These are phyloP conservation scores for Equus quagga DNA, from an alignment of 2,113 vertebrate genomes.

Conservation along the genomic window DNA sequence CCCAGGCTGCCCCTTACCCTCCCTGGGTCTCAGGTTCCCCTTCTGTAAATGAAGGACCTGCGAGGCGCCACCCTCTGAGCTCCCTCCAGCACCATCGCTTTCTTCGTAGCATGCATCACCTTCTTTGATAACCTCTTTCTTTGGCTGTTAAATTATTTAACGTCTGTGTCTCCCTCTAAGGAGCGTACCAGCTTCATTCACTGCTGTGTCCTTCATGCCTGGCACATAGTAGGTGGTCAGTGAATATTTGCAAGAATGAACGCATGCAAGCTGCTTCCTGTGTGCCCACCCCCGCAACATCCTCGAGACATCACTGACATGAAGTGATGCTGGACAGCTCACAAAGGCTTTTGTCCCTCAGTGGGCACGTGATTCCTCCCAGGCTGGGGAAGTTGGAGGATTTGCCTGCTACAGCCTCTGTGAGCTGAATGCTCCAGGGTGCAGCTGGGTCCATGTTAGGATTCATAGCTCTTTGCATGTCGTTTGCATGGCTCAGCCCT, in stretches of 20 bases:
- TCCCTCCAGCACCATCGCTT: not conserved
- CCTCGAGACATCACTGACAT: not conserved
- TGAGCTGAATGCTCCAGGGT: fast-evolving
- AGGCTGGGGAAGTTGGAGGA: not conserved
- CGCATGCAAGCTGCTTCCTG: fast-evolving
- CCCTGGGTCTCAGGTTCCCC: not conserved
- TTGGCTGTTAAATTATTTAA: not conserved
- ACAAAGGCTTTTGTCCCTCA: not conserved
- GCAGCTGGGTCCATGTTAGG: not conserved
- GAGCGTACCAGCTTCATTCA: not conserved
- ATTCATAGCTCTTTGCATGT: constrained; percentile 58
- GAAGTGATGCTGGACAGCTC: not conserved
- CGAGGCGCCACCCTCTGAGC: not conserved
- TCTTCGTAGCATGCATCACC: not conserved
- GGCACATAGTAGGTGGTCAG: not conserved
- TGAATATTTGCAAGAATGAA: not conserved
- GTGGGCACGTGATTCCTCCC: fast-evolving
- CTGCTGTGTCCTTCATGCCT: not conserved
- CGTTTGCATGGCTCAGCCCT: constrained; percentile 56
- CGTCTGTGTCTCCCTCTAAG: not conserved
- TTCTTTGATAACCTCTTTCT: too few species aligned
- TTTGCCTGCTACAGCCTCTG: not conserved
- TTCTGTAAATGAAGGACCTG: not conserved
- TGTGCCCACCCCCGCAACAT: too few species aligned
- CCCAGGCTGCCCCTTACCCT: not conserved